Base-by-base conservation (phyloP, 2,113 vertebrate species). In the Pitta sordida region DNA sequence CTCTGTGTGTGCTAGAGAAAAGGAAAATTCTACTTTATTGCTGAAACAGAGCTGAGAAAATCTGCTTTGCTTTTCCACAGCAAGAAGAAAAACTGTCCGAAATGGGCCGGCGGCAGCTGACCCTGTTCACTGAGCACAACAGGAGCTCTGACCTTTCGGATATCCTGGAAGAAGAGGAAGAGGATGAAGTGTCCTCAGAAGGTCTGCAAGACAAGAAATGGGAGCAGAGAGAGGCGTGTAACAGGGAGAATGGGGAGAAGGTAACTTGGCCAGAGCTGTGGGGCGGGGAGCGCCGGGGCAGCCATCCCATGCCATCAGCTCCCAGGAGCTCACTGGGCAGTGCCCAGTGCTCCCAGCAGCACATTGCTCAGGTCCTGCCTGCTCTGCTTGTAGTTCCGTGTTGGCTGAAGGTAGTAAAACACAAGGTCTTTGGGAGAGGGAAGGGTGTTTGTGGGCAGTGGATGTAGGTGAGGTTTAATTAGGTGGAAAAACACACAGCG, bases 121-220 rank as follows among this genome's bases (percentile, higher is more conserved):
- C 91, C 53, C 97, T 98, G 74, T 97, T 98, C 13, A 94, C 97
- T 59, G 99, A 99, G 75, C 99, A 98, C 90, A 98, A 97, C 93
- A 98, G 98, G 3, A 98, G 97, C 51, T 99, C 99, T 36, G 99
- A 99, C 95, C 98, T 99, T 41, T 99, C 99, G 2, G 99, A 99
- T 96, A 99, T 99, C 93, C 97, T 99, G 94, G 99, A 99, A 91
- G 99, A 99, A 77, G 99, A 99, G 65, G 99, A 99, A 36, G 99
- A 99, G 36, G 99, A 99, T n/a, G 90, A 97, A 12, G 83, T 95
- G 32, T 91, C 70, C 52, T 89, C 85, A 71, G 94, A 96, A 74
- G 65, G 60, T 89, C 64, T 91, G 32, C 94, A 94, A 70, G 90
- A 93, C 65, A 96, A 91, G 92, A 97, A 94, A 37, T 95, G 95